Conservation (phyloP, 2,113 vertebrate genomes). For the Solea senegalensis region DNA sequence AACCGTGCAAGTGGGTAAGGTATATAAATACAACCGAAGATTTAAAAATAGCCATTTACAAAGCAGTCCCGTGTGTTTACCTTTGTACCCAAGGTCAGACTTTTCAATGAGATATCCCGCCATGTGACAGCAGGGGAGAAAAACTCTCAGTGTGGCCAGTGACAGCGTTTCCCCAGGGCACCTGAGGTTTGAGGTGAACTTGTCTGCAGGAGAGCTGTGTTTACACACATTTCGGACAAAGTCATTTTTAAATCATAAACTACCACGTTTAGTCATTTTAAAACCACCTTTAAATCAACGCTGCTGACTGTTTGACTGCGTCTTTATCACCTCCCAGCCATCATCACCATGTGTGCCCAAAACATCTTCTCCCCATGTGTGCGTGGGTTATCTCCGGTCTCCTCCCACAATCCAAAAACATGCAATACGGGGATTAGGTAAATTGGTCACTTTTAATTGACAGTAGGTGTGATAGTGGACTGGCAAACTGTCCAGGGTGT, state of each 20-base stretch:
- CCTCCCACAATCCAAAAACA: no score
- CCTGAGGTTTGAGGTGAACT: slow-evolving; percentile 23
- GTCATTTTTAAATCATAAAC: slow-evolving; percentile 22
- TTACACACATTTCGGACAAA: slow-evolving; percentile 26
- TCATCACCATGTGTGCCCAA: no score
- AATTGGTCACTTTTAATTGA: no score
- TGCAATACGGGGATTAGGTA: no score
- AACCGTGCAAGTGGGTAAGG: not conserved
- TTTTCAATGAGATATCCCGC: slow-evolving; percentile 30
- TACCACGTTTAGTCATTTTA: no score
- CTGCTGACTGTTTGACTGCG: no score
- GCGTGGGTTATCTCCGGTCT: no score
- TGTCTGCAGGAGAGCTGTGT: slow-evolving; percentile 10
- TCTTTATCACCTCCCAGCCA: no score
- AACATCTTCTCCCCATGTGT: no score
- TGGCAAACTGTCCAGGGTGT: no score
- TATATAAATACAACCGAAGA: slow-evolving; percentile 1
- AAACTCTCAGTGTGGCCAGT: slow-evolving; percentile 32
- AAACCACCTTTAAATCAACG: no score
- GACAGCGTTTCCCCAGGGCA: slow-evolving; percentile 43
- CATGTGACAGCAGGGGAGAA: slow-evolving; percentile 47
- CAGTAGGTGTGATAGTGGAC: no score
- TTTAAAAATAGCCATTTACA: not conserved
- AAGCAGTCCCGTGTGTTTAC: slow-evolving; percentile 24
- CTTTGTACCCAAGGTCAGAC: slow-evolving; percentile 49